Conservation (phyloP, 2,113 vertebrate genomes). For the Sphaerodactylus townsendi region DNA sequence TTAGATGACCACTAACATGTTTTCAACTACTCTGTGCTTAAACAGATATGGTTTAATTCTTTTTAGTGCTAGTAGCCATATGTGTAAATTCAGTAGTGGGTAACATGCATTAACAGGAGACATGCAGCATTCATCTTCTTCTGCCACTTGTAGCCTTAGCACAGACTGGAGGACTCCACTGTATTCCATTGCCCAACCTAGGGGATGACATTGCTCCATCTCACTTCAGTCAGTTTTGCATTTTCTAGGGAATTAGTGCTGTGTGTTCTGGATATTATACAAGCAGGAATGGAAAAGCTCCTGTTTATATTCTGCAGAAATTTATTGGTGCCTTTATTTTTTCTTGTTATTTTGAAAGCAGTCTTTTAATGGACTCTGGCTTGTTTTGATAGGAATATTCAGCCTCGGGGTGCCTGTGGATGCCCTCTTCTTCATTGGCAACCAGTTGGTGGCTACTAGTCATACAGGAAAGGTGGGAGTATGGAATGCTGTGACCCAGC, state of each 20-base stretch:
- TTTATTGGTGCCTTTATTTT: neutral
- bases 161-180: neutral
- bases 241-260: neutral
- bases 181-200: too few relatives aligned
- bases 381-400: constrained; percentile 84
- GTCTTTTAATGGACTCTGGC: constrained; percentile 21
- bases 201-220: neutral
- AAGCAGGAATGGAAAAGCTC: neutral
- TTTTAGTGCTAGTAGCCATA: neutral
- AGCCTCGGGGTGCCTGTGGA: constrained; percentile 97
- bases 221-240: neutral
- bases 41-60: neutral
- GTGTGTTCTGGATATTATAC: too few relatives aligned
- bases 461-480: constrained; percentile 98
- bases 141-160: neutral
- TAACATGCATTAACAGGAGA: neutral
- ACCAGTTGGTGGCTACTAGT: constrained; percentile 96
- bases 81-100: neutral
- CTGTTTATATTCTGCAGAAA: neutral
- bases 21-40: neutral
- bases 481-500: constrained; percentile 98
- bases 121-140: neutral
- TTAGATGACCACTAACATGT: neutral
- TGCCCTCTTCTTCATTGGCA: constrained; percentile 96
- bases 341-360: constrained; percentile 32